Base-by-base conservation (phyloP, 2,113 vertebrate genomes). In the Pagrus major region DNA sequence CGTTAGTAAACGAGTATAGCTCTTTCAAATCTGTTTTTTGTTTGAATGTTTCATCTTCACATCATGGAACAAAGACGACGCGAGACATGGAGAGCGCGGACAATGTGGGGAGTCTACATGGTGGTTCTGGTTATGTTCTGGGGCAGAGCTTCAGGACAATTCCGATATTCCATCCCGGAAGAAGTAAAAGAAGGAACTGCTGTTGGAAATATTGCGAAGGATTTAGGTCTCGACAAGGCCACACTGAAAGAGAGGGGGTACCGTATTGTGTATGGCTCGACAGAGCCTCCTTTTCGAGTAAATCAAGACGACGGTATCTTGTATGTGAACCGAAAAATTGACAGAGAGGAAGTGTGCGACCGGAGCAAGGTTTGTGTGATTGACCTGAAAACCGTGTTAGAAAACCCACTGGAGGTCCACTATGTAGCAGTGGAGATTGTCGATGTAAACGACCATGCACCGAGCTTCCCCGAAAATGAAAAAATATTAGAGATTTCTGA, bases 381-480 rank as follows among this genome's bases (percentile, higher is more conserved):
- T 3, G 87, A 88, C 18, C 18, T 94, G 9, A 93, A 94, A 86
- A 74, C 88, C 0, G 91, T 92, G 7, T 68, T 94, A 29, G 93
- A 94, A 73, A 91, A 92, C 47, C 93, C 94, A 4, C 77, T 95
- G 11, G 90, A 95, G 58, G 80, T 95, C 3, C 91, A 93, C 71
- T 89, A 92, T 63, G 75, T 93, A 2, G 31, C 56, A 0, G 84
- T 95, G 4, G 93, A 94, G 69, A 85, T 95, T n/a, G 1, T 83
- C 33, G 94, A 95, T 29, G 33, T 94, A 7, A 95, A 95, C 9
- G 94, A 95, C 42, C 84, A 95, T 9, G 47, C 81, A 5, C 94
- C 94, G 2, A 71, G 1, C 5, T 95, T 95, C 60, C 71, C 87
- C 0, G 83, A 93, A 12, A 70, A 61, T 18, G 75, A 92, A 21